Conservation (phyloP, 64 coral and sea anemone genomes). For the Cladopsammia gracilis region DNA sequence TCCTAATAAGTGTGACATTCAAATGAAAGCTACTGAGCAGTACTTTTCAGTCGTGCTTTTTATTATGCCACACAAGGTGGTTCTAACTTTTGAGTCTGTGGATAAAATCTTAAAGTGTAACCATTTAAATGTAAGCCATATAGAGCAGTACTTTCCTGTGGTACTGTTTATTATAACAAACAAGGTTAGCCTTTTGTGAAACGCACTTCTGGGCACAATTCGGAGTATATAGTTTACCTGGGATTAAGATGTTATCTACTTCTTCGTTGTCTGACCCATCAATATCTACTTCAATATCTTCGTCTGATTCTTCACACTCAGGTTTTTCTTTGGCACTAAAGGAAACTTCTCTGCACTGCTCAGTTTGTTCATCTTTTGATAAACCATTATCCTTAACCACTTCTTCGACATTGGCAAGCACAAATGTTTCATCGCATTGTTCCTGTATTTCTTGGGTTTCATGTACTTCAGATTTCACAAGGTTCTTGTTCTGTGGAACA, state of each 20-base stretch:
- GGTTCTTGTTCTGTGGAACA: neutral
- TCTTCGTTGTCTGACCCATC: slow-evolving; percentile 76
- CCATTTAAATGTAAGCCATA: too few species aligned
- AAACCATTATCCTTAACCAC: slow-evolving; percentile 25
- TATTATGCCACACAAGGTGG: too few species aligned
- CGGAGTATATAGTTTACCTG: neutral
- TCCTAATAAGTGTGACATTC: too few species aligned
- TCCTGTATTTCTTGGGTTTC: slow-evolving; percentile 19
- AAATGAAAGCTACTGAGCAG: too few species aligned
- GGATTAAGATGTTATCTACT: slow-evolving; percentile 36
- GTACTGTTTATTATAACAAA: too few species aligned
- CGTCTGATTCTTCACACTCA: neutral
- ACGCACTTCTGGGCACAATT: too few species aligned
- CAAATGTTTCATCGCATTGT: slow-evolving; percentile 11
- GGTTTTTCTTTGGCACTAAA: neutral
- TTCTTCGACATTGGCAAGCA: neutral
- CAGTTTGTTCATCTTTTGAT: neutral
- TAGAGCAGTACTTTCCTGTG: too few species aligned
- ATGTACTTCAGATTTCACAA: neutral
- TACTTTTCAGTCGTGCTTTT: too few species aligned
- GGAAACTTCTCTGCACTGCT: neutral
- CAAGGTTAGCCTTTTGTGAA: too few species aligned
- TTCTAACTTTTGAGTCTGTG: too few species aligned
- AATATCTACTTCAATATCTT: slow-evolving; percentile 87
- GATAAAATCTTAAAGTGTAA: too few species aligned